phyloP scores from a whole-genome alignment of 2,113 vertebrate genomes.

The Amphiprion percula region DNA sequence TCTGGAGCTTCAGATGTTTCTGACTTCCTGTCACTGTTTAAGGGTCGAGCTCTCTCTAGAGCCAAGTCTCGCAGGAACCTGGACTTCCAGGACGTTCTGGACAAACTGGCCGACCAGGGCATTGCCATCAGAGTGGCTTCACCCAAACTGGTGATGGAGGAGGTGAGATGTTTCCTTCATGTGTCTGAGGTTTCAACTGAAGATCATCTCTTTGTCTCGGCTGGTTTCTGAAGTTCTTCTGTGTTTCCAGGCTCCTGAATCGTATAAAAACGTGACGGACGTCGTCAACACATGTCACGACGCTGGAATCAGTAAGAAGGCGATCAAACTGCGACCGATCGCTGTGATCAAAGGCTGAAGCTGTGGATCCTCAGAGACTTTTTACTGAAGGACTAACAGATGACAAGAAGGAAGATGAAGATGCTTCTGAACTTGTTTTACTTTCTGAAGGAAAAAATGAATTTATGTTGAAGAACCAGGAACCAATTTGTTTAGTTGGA shows the following conservation, averaged over 20 bases:
- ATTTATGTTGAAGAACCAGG: conserved; percentile 24
- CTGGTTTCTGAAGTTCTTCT: no score
- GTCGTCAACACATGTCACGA: conserved; percentile 97
- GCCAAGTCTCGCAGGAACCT: conserved; percentile 97
- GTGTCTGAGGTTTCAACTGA: no score
- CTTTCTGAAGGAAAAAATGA: neutral
- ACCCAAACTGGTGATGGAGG: conserved; percentile 99
- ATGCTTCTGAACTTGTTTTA: neutral
- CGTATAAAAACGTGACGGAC: conserved; percentile 97
- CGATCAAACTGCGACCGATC: conserved; percentile 96
- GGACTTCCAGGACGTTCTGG: conserved; percentile 98
- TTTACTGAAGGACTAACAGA: neutral
- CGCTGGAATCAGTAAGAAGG: conserved; percentile 98
- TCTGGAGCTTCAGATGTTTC: no score
- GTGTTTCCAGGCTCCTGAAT: conserved; percentile 91
- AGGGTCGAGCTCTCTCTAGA: conserved; percentile 97
- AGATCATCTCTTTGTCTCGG: no score
- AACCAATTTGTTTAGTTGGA: no score
- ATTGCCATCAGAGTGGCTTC: conserved; percentile 98
- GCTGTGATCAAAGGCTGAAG: conserved; percentile 97
- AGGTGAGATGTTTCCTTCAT: conserved; percentile 81
- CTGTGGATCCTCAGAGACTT: neutral
- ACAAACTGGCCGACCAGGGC: conserved; percentile 96
- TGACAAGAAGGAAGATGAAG: neutral
- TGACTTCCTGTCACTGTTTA: neutral